Conservation (phyloP, 2,113 vertebrate species). For the Forbesichthys agassizii region DNA sequence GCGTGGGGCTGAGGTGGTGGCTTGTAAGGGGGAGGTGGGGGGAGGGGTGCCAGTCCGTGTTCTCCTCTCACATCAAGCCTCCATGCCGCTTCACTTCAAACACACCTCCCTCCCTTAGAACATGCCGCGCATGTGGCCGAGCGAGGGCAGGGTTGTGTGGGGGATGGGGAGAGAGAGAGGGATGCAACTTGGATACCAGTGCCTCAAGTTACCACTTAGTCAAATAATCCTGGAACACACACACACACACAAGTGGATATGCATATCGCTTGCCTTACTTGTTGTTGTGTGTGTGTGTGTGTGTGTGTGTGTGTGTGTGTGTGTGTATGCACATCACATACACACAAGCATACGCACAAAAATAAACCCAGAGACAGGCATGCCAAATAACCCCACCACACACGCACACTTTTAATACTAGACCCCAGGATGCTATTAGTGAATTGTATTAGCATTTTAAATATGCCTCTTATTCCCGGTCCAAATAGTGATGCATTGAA, state of each 20-base stretch:
- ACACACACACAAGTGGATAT: neutral
- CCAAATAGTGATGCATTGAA: constrained; percentile 47
- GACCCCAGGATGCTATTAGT: constrained; percentile 46
- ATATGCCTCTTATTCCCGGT: constrained; percentile 34
- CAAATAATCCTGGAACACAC: constrained; percentile 16
- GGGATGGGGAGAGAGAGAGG: constrained; percentile 55
- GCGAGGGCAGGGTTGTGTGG: constrained; percentile 52
- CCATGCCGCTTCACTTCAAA: constrained; percentile 78
- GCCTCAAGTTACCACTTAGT: constrained; percentile 71
- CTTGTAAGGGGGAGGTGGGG: constrained; percentile 10
- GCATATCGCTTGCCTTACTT: neutral
- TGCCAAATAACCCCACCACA: neutral
- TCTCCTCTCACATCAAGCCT: constrained; percentile 76
- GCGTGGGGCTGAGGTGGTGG: too few species aligned
- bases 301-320: neutral
- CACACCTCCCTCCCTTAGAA: constrained; percentile 73
- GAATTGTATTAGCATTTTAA: constrained; percentile 49
- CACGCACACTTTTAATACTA: constrained; percentile 53
- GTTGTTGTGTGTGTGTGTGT: too few species aligned
- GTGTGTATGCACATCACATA: neutral
- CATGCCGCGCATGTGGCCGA: constrained; percentile 68
- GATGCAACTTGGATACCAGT: constrained; percentile 65
- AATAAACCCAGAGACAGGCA: neutral
- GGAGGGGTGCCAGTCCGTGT: constrained; percentile 59
- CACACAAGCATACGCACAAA: neutral